phyloP scores from a whole-genome alignment of 1,140 invertebrate genomes.

The Frieseomelitta varia region DNA sequence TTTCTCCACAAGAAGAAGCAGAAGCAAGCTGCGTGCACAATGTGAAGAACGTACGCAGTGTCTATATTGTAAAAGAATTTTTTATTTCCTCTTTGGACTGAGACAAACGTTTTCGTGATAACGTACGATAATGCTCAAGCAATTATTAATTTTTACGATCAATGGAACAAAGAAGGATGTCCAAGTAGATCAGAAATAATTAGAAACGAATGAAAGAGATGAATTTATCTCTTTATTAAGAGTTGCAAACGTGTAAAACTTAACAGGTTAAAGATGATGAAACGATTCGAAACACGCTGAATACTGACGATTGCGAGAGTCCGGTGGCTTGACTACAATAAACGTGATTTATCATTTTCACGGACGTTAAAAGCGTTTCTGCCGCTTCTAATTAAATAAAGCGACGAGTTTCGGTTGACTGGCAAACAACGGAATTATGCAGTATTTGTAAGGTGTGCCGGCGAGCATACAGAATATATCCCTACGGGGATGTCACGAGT shows the following conservation, averaged over 20 bases:
- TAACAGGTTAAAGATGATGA: not conserved
- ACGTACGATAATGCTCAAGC: not conserved
- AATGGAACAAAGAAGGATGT: not conserved
- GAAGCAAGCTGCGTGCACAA: not conserved
- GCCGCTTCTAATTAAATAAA: slow-evolving; percentile 37
- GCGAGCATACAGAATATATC: slow-evolving; percentile 13
- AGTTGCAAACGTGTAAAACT: not conserved
- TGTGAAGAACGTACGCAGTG: not conserved
- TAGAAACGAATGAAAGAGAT: not conserved
- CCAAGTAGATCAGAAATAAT: not conserved
- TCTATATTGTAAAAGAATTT: not conserved
- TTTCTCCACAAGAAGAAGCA: not conserved
- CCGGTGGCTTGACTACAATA: not conserved
- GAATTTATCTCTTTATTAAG: too few species aligned
- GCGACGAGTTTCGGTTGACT: slow-evolving; percentile 44
- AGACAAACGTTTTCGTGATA: not conserved
- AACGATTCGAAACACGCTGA: not conserved
- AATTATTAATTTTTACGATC: not conserved
- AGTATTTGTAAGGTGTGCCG: slow-evolving; percentile 30
- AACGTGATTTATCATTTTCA: slow-evolving; percentile 12
- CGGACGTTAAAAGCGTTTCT: slow-evolving; percentile 9
- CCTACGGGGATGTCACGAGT: slow-evolving; percentile 38
- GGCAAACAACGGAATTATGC: slow-evolving; percentile 39
- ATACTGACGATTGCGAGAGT: not conserved
- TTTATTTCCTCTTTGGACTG: too few species aligned